These are phyloP conservation scores for Toxotes lorentzi DNA, from an alignment of 2,797 vertebrate genomes.

Conservation along the genomic window DNA sequence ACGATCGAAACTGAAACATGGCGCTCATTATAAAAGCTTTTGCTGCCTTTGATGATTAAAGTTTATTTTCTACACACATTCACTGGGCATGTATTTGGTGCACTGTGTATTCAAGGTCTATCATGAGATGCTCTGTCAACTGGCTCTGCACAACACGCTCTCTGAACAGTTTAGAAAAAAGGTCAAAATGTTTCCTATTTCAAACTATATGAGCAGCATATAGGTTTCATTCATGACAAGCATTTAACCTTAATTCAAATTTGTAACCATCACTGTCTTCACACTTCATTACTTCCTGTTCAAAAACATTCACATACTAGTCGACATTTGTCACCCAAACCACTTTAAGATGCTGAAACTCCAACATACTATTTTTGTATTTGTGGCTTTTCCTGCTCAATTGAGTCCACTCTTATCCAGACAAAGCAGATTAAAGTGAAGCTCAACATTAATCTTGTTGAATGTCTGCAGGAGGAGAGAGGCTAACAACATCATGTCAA, in stretches of 20 bases:
- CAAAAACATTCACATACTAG: not conserved
- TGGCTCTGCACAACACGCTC: not conserved
- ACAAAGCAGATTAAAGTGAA: slow-evolving; percentile 64
- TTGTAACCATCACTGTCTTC: not conserved
- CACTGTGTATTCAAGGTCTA: not conserved
- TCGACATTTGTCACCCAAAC: not conserved
- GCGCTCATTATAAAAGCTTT: slow-evolving; percentile 2
- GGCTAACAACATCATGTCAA: slow-evolving; percentile 24
- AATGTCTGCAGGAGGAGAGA: slow-evolving; percentile 41
- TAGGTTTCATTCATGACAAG: not conserved
- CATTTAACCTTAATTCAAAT: not conserved
- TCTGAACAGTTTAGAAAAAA: not conserved
- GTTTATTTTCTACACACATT: slow-evolving; percentile 17
- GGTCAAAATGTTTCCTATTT: not conserved
- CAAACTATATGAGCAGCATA: not conserved
- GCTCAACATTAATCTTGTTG: slow-evolving; percentile 60
- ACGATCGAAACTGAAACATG: slow-evolving; percentile 6
- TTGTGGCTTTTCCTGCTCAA: slow-evolving; percentile 22
- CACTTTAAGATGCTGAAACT: slow-evolving; percentile 32
- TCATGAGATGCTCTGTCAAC: slow-evolving; percentile 1
- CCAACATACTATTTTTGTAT: slow-evolving; percentile 1
- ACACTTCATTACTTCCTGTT: not conserved
- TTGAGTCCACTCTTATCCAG: slow-evolving; percentile 44
- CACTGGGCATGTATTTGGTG: not conserved
- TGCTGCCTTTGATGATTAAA: slow-evolving; percentile 29